Evolutionary conservation across 2,113 vertebrate species (phyloP).

Genomic region (Sapayoa aenigma): DNA sequence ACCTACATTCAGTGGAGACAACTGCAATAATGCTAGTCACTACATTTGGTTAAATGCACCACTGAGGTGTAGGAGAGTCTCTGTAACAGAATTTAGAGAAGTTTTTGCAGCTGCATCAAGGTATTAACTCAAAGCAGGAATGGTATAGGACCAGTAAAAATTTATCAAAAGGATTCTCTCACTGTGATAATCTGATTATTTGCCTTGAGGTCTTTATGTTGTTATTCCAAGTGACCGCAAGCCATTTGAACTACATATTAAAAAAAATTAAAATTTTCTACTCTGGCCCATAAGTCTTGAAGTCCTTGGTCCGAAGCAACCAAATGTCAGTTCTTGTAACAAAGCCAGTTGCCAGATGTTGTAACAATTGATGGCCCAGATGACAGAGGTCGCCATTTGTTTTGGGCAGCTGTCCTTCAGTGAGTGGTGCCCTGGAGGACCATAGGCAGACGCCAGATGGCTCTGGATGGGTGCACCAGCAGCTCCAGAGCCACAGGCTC

Average conservation of each 20-base stretch:
- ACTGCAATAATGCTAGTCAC: neutral
- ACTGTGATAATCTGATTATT: neutral
- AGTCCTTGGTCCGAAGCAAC: neutral
- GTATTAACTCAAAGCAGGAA: neutral
- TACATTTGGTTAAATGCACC: neutral
- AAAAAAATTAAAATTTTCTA: neutral
- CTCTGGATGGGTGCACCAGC: neutral
- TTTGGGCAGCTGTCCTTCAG: constrained; percentile 43
- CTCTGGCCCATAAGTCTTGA: neutral
- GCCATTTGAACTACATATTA: neutral
- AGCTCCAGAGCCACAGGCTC: neutral
- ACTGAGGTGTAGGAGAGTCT: neutral
- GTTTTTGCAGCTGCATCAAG: neutral
- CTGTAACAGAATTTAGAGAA: neutral
- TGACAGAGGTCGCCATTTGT: constrained; percentile 63
- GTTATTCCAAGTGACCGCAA: neutral
- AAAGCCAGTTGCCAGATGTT: constrained; percentile 61
- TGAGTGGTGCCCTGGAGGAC: neutral
- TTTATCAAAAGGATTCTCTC: neutral
- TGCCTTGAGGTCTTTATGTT: neutral
- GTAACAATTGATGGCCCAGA: constrained; percentile 57
- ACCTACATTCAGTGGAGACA: neutral
- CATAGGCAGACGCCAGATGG: constrained; percentile 16
- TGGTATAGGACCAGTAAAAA: neutral
- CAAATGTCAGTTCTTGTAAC: constrained; percentile 41